Base-by-base conservation (phyloP, 2,113 vertebrate species). In the Sapayoa aenigma region DNA sequence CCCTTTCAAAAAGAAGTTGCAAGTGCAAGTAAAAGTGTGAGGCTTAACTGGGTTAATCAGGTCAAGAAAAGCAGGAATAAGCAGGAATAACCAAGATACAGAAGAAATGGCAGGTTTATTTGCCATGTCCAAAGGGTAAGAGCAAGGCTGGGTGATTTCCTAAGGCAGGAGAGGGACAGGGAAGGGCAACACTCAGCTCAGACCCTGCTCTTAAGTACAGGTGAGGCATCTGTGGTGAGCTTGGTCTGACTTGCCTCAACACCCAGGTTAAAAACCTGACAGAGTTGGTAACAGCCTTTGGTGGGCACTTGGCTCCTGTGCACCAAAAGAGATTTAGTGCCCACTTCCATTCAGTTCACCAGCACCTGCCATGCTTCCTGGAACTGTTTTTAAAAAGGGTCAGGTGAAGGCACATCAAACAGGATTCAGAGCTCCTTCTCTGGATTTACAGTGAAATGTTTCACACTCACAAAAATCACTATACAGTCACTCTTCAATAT, bases 371-470 rank as follows among this genome's bases (percentile, higher is more conserved):
- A 12, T 14, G 53, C 24, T 59, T 56, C 39, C 76, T 81, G 59
- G 41, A 85, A n/a, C 0, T 1, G 8, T 28, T 37, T 77, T 47
- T 55, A 50, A 42, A 46, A 37, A 53, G 31, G 4, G 4, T 52
- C 58, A 76, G 39, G 21, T 2, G 6, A 77, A 69, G 12, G 13
- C 60, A 68, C 53, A 50, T 55, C 65, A 84, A 81, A 52, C 2
- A 50, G 16, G 5, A 16, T 33, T 44, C 24, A 6, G 6, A 83
- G 12, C 2, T 3, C 23, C 12, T 77, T 66, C 59, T 49, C 63
- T 55, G 39, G 12, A 49, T 49, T 79, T 58, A 39, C 1, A 2
- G 11, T 0, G 18, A 77, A 27, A 42, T 0, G 0, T 37, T 73
- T 55, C 62, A 47, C 35, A 42, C 23, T 58, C 41, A 42, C 14